Percentiles rank a stretch among this genome's conserved stretches.
Evolutionary conservation across 2,113 vertebrate genomes (phyloP).

Genomic region (Poeciliopsis occidentalis): DNA sequence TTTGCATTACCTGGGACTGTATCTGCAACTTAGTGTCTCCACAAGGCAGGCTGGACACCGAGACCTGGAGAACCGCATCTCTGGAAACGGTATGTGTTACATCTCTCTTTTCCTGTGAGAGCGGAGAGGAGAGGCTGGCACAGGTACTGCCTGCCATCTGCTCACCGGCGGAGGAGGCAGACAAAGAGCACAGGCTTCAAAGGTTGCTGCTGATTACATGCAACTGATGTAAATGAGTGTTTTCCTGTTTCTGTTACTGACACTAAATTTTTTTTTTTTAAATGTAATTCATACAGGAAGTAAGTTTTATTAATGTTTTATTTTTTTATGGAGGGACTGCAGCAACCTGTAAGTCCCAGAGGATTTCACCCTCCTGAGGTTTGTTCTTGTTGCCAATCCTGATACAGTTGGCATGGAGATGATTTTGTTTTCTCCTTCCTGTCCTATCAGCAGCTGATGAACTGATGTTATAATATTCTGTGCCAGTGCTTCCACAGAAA

Average conservation of each 20-base stretch:
- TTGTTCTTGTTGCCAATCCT: not conserved
- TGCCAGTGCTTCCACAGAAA: conserved; percentile 13
- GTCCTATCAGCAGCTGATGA: conserved; percentile 22
- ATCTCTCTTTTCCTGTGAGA: not conserved
- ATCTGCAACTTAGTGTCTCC: conserved; percentile 88
- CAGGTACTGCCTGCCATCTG: conserved; percentile 49
- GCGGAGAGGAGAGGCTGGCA: conserved; percentile 19
- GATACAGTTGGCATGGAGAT: not conserved
- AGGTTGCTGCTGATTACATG: conserved; percentile 2
- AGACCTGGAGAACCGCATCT: conserved; percentile 85
- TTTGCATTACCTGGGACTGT: conserved; percentile 93
- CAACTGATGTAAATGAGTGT: conserved; percentile 8
- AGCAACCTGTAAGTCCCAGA: conserved; percentile 11
- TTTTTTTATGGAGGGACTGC: not conserved
- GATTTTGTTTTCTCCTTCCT: not conserved
- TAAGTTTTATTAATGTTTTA: not conserved
- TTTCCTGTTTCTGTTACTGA: not conserved
- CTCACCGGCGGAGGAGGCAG: conserved; percentile 33
- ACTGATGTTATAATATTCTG: conserved; percentile 39
- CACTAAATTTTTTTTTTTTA: too few species aligned
- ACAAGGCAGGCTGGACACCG: conserved; percentile 81
- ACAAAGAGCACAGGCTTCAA: conserved; percentile 49
- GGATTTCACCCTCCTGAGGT: not conserved
- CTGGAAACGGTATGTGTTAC: conserved; percentile 85
- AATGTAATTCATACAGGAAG: not conserved